phyloP scores from a whole-genome alignment of 1,140 invertebrate species.

The Lycorma delicatula region DNA sequence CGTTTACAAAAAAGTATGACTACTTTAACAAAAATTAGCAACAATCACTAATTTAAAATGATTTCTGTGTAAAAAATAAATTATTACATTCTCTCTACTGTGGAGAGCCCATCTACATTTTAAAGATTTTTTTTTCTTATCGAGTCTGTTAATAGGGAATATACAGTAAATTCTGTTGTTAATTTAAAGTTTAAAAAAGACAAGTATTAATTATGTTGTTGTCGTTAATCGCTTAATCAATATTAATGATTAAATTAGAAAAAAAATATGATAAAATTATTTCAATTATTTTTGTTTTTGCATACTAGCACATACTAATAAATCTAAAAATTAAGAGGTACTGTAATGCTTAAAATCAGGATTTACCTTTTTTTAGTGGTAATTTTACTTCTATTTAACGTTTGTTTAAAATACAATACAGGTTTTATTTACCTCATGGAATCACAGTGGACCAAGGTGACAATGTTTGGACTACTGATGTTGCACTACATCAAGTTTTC shows the following conservation, averaged over 20 bases:
- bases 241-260: background rate
- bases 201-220: no score
- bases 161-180: no score
- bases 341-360: background rate
- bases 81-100: no score
- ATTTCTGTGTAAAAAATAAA: no score
- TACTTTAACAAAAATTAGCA: no score
- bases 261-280: background rate
- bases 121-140: no score
- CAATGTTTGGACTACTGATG: constrained; percentile 88
- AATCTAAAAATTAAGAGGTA: constrained; percentile 1
- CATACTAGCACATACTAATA: background rate
- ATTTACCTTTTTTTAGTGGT: background rate
- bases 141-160: no score
- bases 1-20: no score
- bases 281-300: no score
- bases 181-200: no score
- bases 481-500: constrained; percentile 87
- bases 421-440: constrained; percentile 91
- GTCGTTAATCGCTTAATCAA: background rate
- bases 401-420: constrained; percentile 37
- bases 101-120: no score
- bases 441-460: constrained; percentile 72
- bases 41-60: no score
- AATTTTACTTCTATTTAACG: constrained; percentile 9